Evolutionary conservation across 2,888 invertebrate species (phyloP), one percentile per base, ranked within the genome.

Genomic region (Drosophila sordidula): DNA sequence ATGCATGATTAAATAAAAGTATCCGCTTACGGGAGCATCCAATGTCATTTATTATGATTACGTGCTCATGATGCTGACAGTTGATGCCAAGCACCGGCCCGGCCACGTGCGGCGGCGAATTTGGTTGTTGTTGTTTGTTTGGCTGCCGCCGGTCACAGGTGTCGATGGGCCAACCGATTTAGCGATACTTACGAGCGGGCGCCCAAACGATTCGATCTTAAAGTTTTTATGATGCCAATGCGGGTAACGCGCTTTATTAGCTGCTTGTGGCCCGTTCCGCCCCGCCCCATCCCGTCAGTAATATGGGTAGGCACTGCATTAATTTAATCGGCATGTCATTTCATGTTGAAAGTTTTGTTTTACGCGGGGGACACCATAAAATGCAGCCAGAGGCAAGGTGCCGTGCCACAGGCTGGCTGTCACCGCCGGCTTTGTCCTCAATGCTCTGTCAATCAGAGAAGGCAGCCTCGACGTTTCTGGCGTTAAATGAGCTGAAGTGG

Each of bases 321-420:
- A 81, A 85, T 82, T 82, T 82, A 81, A 82, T 85, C 82, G 85
- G 77, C 77, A 81, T 82, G 81, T 77, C 85, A 81, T 81, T 85
- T 73, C 75, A 64, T 81, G 85, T 81, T 73, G 63, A 79, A 85
- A 84, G 70, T 84, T 82, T 75, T 62, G 58, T 46, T 66, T 78
- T 75, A 76, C 82, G 66, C 63, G 64, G 36, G 46, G 26, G 51
- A 14, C 29, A 29, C 29, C 29, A 8, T 29, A 29, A 80, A 82
- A 79, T 59, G 55, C 25, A 34, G 26, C 14, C 47, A 22, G 18
- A 2, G 22, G 22, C 22, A 3, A 4, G 3, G 3, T 22, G 22
- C 8, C 25, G 39, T 14, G 14, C 26, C 26, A 6, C 38, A 52
- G 26, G 1, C 14, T 9, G 25, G 32, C 54, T 41, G 47, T 42